A percentile compares a stretch with the other conserved stretches of the same genome.
These are phyloP conservation scores for Cyprinodon diabolis DNA, from an alignment of 2,797 vertebrate species.

Conservation along the genomic window DNA sequence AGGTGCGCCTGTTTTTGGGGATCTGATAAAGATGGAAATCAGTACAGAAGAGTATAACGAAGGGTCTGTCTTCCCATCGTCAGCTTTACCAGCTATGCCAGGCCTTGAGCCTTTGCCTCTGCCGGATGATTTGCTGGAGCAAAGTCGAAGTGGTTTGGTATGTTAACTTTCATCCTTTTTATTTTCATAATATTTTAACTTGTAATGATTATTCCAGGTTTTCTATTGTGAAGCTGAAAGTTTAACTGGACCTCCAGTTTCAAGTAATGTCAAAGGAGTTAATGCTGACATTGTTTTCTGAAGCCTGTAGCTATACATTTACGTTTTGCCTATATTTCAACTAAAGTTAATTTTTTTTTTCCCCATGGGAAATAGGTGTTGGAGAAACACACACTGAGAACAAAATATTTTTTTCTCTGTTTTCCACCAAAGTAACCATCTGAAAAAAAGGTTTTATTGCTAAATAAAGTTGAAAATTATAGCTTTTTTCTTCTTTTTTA, in stretches of 20 bases:
- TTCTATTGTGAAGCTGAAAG: neutral
- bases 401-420: too few species aligned
- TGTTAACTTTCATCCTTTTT: slow-evolving; percentile 11
- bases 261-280: neutral
- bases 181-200: neutral
- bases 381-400: too few species aligned
- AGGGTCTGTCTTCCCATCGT: slow-evolving; percentile 14
- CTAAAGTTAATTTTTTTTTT: too few species aligned
- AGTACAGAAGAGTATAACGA: neutral
- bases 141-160: slow-evolving; percentile 51
- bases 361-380: too few species aligned
- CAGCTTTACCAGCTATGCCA: slow-evolving; percentile 23
- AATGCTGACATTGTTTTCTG: too few species aligned
- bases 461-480: neutral
- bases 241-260: neutral
- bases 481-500: neutral
- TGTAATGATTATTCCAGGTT: neutral
- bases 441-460: neutral
- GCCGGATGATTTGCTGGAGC: slow-evolving; percentile 35
- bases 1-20: slow-evolving; percentile 4
- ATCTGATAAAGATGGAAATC: slow-evolving; percentile 6
- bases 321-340: too few species aligned
- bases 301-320: too few species aligned
- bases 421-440: neutral
- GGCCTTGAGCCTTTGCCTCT: slow-evolving; percentile 32